Evolutionary conservation across 2,888 invertebrate genomes (phyloP).

Genomic region (Macrosiphum euphorbiae): DNA sequence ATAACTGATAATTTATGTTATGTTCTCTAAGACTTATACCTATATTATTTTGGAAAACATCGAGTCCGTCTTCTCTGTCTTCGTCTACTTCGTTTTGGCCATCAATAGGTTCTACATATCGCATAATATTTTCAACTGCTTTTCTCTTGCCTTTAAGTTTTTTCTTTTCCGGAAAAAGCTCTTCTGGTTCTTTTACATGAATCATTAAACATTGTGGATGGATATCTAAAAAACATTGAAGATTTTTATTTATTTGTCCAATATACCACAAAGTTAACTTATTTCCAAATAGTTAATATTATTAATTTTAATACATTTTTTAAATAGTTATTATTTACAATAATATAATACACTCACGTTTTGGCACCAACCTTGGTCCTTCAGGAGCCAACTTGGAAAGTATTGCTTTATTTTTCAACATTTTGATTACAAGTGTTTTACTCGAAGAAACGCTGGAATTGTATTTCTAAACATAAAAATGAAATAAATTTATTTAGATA

Average conservation of each 20-base stretch:
- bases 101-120: not conserved
- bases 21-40: not conserved
- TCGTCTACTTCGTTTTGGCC: not conserved
- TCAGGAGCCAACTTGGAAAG: conserved; percentile 34
- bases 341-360: conserved; percentile 14
- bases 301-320: not conserved
- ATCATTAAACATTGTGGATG: conserved; percentile 54
- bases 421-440: conserved; percentile 48
- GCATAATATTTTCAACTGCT: not conserved
- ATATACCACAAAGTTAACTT: not conserved
- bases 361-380: conserved; percentile 50
- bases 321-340: not conserved
- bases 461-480: conserved; percentile 46
- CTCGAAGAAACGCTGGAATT: conserved; percentile 49
- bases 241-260: not conserved
- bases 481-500: not conserved
- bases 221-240: conserved; percentile 26
- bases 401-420: conserved; percentile 38
- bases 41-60: conserved; percentile 29
- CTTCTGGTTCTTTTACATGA: conserved; percentile 37
- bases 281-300: not conserved
- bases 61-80: not conserved
- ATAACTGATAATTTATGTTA: not conserved
- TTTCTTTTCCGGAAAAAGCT: not conserved
- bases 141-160: not conserved